Percentiles rank a stretch among this genome's conserved stretches.
These are phyloP conservation scores for Procambarus clarkii DNA, from an alignment of 1,140 invertebrate species.

Conservation along the genomic window DNA sequence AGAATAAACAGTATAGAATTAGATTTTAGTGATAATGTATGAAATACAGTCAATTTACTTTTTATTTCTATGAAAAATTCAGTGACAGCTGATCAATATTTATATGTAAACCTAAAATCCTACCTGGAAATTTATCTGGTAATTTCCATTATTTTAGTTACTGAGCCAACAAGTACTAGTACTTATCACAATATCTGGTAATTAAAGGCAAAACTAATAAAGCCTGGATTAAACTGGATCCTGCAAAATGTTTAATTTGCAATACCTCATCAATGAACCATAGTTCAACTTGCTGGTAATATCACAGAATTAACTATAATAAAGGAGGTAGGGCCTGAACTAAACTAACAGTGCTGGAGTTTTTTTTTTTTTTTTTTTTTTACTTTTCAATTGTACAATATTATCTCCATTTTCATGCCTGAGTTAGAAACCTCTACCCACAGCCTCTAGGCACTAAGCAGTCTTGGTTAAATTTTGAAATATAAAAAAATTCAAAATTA, in stretches of 20 bases:
- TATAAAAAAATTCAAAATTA: no score
- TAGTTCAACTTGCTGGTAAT: neutral
- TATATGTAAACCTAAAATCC: neutral
- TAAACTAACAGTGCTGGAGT: neutral
- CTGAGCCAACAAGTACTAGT: neutral
- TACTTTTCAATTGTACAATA: neutral
- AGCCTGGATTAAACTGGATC: neutral
- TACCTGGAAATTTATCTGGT: neutral
- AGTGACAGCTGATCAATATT: no score
- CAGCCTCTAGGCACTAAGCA: neutral
- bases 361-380: neutral
- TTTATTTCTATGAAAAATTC: no score
- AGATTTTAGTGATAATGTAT: no score
- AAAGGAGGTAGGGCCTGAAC: neutral
- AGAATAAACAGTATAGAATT: no score
- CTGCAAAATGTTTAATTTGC: neutral
- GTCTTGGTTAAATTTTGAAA: no score
- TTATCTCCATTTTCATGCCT: neutral
- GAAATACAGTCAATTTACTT: no score
- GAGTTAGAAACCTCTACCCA: neutral
- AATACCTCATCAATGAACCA: neutral
- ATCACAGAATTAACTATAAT: conserved; percentile 5
- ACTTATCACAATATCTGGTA: neutral
- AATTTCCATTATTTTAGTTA: neutral
- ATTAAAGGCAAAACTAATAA: neutral